phyloP scores from a whole-genome alignment of 2,113 vertebrate genomes.

The Carassius gibelio region DNA sequence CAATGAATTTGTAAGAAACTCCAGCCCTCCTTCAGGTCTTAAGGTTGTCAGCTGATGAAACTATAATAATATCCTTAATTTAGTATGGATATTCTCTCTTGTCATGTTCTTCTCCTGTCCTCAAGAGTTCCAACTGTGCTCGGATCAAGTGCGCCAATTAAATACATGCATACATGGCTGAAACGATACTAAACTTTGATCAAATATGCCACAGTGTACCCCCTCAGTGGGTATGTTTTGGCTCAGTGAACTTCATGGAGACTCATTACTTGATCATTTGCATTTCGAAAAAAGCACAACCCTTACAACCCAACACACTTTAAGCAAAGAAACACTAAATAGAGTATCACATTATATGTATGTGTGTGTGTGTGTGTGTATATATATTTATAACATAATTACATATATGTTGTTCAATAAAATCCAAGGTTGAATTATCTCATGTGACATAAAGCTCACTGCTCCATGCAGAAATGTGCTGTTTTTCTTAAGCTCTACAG shows the following conservation, averaged over 20 bases:
- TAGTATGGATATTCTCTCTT: conserved; percentile 8
- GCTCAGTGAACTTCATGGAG: conserved; percentile 52
- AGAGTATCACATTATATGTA: background rate
- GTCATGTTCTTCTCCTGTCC: background rate
- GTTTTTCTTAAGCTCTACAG: conserved; percentile 35
- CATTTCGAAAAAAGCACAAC: conserved; percentile 35
- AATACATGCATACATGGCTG: conserved; percentile 18
- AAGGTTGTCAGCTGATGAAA: conserved; percentile 21
- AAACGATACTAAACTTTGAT: conserved; percentile 41
- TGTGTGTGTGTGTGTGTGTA: too few relatives aligned
- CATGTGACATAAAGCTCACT: background rate
- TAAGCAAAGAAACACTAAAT: background rate
- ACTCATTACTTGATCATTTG: conserved; percentile 55
- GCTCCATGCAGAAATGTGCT: conserved; percentile 1
- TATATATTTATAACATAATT: too few relatives aligned
- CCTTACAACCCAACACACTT: background rate
- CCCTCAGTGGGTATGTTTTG: conserved; percentile 41
- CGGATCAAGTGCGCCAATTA: conserved; percentile 37
- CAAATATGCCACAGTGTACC: conserved; percentile 46
- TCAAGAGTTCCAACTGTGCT: conserved; percentile 3
- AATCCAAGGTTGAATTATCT: conserved; percentile 21
- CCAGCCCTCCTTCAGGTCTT: background rate
- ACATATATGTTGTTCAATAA: background rate
- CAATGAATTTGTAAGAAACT: background rate
- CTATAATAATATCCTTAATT: background rate